These are phyloP conservation scores for Chrysochloris asiatica DNA, from an alignment of 2,113 vertebrate genomes.

Conservation along the genomic window DNA sequence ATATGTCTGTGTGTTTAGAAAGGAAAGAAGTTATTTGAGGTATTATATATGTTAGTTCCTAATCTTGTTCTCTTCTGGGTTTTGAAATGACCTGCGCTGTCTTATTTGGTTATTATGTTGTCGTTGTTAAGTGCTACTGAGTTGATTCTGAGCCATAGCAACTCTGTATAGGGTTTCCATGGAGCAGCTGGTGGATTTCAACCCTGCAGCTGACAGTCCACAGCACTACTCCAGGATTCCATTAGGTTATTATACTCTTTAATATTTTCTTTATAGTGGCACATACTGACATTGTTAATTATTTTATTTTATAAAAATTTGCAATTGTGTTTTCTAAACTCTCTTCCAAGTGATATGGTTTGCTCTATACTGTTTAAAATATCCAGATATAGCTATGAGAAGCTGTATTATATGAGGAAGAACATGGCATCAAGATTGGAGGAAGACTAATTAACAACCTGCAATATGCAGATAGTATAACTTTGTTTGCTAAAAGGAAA, in stretches of 20 bases:
- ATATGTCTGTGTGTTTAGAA: neutral
- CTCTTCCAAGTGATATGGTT: neutral
- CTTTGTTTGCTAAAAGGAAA: too few species aligned
- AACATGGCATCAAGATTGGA: too few species aligned
- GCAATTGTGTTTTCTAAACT: neutral
- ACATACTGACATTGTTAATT: neutral
- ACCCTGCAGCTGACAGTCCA: too few species aligned
- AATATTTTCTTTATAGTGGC: neutral
- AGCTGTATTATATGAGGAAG: too few species aligned
- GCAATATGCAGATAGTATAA: too few species aligned
- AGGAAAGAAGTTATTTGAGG: neutral
- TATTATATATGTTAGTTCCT: neutral
- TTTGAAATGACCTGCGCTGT: neutral
- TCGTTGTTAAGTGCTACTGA: too few species aligned
- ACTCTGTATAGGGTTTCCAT: too few species aligned
- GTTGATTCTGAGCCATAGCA: too few species aligned
- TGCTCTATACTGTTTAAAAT: neutral
- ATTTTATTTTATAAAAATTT: constrained; percentile 36
- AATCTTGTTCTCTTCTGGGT: neutral
- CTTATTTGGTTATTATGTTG: too few species aligned
- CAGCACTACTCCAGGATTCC: too few species aligned
- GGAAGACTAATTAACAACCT: too few species aligned
- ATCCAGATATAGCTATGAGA: neutral
- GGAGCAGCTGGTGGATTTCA: too few species aligned
- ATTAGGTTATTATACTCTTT: constrained; percentile 5